Base-by-base conservation (phyloP, 2,113 vertebrate species). In the Elephantulus edwardii region DNA sequence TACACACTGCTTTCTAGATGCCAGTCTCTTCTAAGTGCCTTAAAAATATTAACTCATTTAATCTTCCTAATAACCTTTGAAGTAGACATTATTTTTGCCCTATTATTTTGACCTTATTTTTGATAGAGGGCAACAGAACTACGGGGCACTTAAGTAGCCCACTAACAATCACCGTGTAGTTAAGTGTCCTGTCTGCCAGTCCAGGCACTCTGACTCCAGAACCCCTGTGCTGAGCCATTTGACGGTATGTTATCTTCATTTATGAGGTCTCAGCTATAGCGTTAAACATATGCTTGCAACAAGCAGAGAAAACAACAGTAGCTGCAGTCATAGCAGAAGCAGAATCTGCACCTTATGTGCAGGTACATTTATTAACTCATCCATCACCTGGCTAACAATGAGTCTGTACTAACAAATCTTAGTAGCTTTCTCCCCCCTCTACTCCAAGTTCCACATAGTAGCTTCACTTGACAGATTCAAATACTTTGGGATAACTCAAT, bases 1-100 rank as follows among this genome's bases (percentile, higher is more conserved):
- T 94, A 77, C 46, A 40, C 17, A 75, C 64, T 52, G 26, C 68
- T 89, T 87, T n/a, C 6, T 33, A 70, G 83, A 33, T 88, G 58
- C 38, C 26, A 22, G 16, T 13, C 44, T 85, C 71, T 76, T 70
- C 14, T 85, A 90, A 91, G 38, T 76, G 40, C 71, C 90, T 86
- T 78, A 56, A 46, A 80, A 91, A 64, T 81, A 93, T 70, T 86
- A 92, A 50, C 44, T 88, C 50, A 46, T 83, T 86, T 91, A 71
- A 86, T 94, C 90, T 83, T 87, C 22, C 4, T 16, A 35, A 74
- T 87, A 77, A 86, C 26, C 33, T 42, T 56, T 30, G 77, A 92
- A 60, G 56, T 81, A 50, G 71, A 75, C 6, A 33, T 85, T 91
- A 40, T 83, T 91, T 78, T 90, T 90, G 60, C 78, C 78, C 88